These are phyloP conservation scores for Tenthredo mesomela DNA, from an alignment of 2,888 invertebrate species.

Conservation along the genomic window DNA sequence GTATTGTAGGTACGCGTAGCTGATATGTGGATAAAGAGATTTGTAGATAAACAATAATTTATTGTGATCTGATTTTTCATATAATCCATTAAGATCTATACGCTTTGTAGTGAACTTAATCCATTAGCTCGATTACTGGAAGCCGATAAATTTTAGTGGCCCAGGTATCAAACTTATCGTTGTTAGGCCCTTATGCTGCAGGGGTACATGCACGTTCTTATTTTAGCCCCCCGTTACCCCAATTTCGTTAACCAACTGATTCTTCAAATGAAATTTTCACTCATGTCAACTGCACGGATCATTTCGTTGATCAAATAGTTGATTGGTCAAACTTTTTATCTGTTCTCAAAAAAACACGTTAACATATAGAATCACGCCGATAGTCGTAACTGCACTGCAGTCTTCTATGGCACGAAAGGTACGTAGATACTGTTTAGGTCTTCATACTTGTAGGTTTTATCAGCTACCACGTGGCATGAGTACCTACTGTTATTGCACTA, in stretches of 20 bases:
- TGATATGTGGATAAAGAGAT: constrained; percentile 41
- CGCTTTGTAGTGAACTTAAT: not conserved
- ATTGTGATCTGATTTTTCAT: constrained; percentile 17
- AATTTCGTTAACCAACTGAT: not conserved
- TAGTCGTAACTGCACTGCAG: not conserved
- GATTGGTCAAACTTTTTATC: not conserved
- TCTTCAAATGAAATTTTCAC: not conserved
- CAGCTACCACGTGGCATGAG: constrained; percentile 22
- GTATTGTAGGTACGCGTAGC: constrained; percentile 21
- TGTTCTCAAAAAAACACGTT: not conserved
- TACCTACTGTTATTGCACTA: not conserved
- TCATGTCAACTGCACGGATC: not conserved
- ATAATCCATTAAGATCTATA: not conserved
- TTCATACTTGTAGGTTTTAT: constrained; percentile 7
- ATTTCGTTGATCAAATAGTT: not conserved
- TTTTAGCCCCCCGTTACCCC: not conserved
- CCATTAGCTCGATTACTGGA: not conserved
- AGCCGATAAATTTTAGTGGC: not conserved
- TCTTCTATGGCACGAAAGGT: not conserved
- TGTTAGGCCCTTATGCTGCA: not conserved
- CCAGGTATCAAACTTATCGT: not conserved
- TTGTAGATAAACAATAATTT: constrained; percentile 28
- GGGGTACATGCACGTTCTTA: not conserved
- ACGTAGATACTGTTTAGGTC: not conserved
- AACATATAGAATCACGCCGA: not conserved